Percentiles rank a stretch among this genome's conserved stretches.
Evolutionary conservation across 2,888 invertebrate species (phyloP).

Genomic region (Nephrotoma appendiculata): DNA sequence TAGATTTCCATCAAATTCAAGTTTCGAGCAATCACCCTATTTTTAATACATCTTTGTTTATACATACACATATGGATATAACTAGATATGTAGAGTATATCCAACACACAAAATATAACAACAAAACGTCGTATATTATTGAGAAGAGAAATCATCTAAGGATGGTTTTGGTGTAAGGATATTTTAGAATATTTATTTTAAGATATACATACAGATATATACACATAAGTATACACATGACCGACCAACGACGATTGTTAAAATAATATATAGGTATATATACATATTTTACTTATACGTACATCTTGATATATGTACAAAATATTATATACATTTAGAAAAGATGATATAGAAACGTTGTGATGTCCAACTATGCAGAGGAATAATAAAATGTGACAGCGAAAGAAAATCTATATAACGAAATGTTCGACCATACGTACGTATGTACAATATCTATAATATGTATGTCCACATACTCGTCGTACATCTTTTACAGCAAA

Average conservation of each 20-base stretch:
- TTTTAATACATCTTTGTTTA: not conserved
- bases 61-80: not conserved
- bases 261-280: not conserved
- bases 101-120: not conserved
- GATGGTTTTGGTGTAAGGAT: constrained; percentile 4
- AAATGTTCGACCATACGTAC: not conserved
- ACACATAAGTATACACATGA: not conserved
- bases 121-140: constrained; percentile 4
- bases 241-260: constrained; percentile 1
- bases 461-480: not conserved
- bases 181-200: not conserved
- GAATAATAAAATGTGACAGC: not conserved
- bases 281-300: not conserved
- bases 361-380: not conserved
- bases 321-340: not conserved
- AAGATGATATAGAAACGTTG: not conserved
- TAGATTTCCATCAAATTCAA: constrained; percentile 1
- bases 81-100: not conserved
- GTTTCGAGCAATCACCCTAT: constrained; percentile 5
- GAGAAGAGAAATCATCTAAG: not conserved
- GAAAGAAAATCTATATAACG: not conserved
- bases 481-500: not conserved
- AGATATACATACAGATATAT: not conserved
- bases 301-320: not conserved
- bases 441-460: not conserved